phyloP scores from a whole-genome alignment of 2,888 invertebrate species.

The Euphydryas editha region DNA sequence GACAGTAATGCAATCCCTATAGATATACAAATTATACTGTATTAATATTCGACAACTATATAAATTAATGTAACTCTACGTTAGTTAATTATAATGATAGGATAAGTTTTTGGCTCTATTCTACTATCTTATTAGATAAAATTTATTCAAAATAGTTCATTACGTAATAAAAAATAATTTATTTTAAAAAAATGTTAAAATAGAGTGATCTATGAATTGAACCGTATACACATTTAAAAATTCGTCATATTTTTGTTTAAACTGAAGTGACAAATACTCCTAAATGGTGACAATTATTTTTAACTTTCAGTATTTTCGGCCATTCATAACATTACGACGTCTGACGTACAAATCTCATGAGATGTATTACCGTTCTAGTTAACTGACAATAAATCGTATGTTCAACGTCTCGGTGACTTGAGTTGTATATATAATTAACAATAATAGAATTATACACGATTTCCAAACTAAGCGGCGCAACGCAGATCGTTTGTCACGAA shows the following conservation, averaged over 20 bases:
- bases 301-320: slow-evolving; percentile 66
- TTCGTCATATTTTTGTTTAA: slow-evolving; percentile 19
- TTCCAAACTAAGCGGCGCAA: slow-evolving; percentile 76
- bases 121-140: no score
- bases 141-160: no score
- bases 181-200: no score
- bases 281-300: slow-evolving; percentile 59
- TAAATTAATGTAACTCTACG: not conserved
- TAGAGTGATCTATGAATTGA: not conserved
- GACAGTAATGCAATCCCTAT: slow-evolving; percentile 8
- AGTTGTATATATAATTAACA: slow-evolving; percentile 79
- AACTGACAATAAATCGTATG: slow-evolving; percentile 80
- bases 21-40: slow-evolving; percentile 8
- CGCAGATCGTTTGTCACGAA: slow-evolving; percentile 77
- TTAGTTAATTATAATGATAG: not conserved
- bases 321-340: slow-evolving; percentile 58
- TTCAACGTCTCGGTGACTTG: slow-evolving; percentile 79
- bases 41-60: not conserved
- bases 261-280: slow-evolving; percentile 45
- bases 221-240: slow-evolving; percentile 19
- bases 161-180: no score
- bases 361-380: slow-evolving; percentile 74
- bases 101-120: not conserved
- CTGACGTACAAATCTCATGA: slow-evolving; percentile 69
- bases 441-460: slow-evolving; percentile 81